Percentiles rank a stretch among this genome's conserved stretches.
Evolutionary conservation across 2,113 vertebrate species (phyloP).

Genomic region (Lepisosteus oculatus): DNA sequence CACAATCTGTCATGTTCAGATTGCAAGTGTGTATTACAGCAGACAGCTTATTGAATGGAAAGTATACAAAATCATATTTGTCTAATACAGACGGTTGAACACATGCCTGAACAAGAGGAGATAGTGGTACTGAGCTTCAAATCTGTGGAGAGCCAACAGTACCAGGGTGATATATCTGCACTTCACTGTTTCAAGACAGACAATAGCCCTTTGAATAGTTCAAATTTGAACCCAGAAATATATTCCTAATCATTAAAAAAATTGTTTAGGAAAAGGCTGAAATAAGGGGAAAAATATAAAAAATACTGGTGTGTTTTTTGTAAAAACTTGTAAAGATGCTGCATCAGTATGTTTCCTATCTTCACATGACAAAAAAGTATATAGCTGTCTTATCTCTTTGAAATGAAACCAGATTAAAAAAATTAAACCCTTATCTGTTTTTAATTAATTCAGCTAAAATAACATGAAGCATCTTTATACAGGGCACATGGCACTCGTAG

Average conservation of each 20-base stretch:
- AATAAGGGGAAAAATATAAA: not conserved
- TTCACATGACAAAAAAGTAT: too few relatives aligned
- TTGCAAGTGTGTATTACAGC: not conserved
- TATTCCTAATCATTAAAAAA: not conserved
- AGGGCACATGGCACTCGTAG: too few relatives aligned
- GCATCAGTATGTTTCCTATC: too few relatives aligned
- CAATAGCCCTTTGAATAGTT: slow-evolving; percentile 1
- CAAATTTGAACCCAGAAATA: not conserved
- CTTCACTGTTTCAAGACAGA: not conserved
- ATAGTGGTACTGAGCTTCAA: slow-evolving; percentile 31
- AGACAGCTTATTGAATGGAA: slow-evolving; percentile 4
- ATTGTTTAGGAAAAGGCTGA: not conserved
- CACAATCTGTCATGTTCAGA: slow-evolving; percentile 1
- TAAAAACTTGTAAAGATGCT: too few relatives aligned
- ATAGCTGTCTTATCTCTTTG: too few relatives aligned
- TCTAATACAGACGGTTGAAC: slow-evolving; percentile 28
- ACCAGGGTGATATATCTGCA: slow-evolving; percentile 30
- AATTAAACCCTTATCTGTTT: too few relatives aligned
- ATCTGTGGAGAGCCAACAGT: slow-evolving; percentile 35
- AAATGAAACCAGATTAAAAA: too few relatives aligned
- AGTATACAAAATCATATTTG: slow-evolving; percentile 36
- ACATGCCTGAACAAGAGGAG: slow-evolving; percentile 31
- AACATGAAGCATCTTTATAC: too few relatives aligned
- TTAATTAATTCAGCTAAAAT: too few relatives aligned
- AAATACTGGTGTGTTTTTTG: too few relatives aligned